These are phyloP conservation scores for Tokudaia tokunoshimensis DNA, from an alignment of 2,797 vertebrate species.

Conservation along the genomic window DNA sequence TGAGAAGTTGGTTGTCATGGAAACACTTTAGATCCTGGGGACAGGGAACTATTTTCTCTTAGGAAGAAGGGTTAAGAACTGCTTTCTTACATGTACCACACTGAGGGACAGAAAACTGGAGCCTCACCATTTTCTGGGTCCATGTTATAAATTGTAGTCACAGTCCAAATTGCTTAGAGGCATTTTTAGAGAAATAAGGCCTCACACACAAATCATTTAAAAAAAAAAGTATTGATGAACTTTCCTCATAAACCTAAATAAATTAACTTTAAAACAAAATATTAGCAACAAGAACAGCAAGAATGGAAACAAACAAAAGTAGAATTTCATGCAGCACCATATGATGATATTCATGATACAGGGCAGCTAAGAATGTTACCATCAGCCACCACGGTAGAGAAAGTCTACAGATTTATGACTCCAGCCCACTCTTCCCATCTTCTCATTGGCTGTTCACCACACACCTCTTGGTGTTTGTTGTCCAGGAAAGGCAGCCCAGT, in stretches of 20 bases:
- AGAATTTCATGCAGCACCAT: background rate
- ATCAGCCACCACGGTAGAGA: background rate
- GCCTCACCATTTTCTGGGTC: background rate
- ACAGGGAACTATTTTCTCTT: conserved; percentile 29
- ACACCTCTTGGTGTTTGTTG: background rate
- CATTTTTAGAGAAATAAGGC: background rate
- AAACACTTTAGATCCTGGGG: conserved; percentile 47
- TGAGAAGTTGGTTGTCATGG: conserved; percentile 56
- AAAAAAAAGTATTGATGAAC: background rate
- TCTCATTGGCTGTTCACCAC: background rate
- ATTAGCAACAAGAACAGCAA: background rate
- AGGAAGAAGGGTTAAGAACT: background rate
- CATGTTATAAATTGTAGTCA: background rate
- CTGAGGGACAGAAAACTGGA: background rate
- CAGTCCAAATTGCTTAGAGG: background rate
- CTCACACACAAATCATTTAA: background rate
- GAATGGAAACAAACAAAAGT: background rate
- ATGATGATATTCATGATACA: background rate
- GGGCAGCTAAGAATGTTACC: background rate
- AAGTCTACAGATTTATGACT: background rate
- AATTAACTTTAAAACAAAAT: background rate
- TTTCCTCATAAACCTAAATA: background rate
- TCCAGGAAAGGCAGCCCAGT: background rate
- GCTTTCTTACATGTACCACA: background rate
- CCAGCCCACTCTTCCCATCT: background rate